These are phyloP conservation scores for Sclerurus mexicanus DNA, from an alignment of 2,113 vertebrate genomes.

Conservation along the genomic window DNA sequence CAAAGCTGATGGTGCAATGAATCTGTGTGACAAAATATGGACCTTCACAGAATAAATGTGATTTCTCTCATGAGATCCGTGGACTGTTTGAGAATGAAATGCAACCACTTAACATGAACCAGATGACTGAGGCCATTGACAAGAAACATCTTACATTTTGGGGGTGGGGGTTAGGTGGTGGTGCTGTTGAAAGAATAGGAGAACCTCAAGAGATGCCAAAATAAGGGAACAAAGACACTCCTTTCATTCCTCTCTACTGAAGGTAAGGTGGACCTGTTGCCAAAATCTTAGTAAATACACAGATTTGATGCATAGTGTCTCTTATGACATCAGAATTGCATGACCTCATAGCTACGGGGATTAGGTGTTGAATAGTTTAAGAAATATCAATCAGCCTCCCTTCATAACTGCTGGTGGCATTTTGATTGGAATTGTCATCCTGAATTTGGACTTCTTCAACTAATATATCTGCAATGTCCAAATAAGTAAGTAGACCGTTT, in stretches of 20 bases:
- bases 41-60: not conserved
- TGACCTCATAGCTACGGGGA: not conserved
- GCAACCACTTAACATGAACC: not conserved
- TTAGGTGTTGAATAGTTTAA: not conserved
- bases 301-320: not conserved
- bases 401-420: not conserved
- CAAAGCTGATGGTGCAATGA: not conserved
- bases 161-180: too few species aligned
- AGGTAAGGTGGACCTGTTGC: not conserved
- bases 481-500: not conserved
- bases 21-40: not conserved
- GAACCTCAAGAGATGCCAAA: not conserved
- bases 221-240: not conserved
- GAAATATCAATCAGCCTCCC: not conserved
- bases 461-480: not conserved
- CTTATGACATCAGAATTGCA: not conserved
- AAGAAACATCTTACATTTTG: not conserved
- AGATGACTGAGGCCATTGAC: not conserved
- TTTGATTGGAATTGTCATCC: not conserved
- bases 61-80: not conserved
- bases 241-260: not conserved
- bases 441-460: not conserved
- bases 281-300: not conserved
- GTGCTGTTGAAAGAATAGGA: not conserved
- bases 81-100: not conserved